Conservation (phyloP, 2,797 vertebrate species). For the Rhinoraja longicauda region DNA sequence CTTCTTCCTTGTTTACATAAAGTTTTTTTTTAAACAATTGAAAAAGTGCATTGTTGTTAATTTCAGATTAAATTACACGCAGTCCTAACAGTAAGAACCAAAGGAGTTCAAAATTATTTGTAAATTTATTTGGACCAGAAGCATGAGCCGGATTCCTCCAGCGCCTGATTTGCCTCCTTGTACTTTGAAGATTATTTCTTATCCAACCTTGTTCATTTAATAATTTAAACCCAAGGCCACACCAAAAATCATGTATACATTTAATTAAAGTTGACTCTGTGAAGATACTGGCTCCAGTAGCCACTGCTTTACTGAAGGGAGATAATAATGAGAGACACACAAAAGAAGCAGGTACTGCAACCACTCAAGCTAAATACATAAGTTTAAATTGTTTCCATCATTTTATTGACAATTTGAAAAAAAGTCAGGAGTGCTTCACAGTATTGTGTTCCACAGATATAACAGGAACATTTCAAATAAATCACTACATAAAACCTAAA, state of each 20-base stretch:
- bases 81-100: background rate
- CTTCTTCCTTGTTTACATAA: background rate
- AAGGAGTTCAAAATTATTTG: background rate
- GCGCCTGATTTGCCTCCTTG: background rate
- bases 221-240: background rate
- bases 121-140: background rate
- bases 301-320: background rate
- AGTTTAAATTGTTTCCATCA: constrained; percentile 13
- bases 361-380: background rate
- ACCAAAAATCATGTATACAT: background rate
- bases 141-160: background rate
- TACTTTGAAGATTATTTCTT: background rate
- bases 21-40: background rate
- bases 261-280: background rate
- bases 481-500: constrained; percentile 29
- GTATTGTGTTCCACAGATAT: constrained; percentile 23
- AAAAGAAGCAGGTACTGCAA: background rate
- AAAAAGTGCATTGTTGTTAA: background rate
- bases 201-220: background rate
- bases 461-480: constrained; percentile 36
- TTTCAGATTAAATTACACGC: background rate
- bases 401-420: constrained; percentile 33
- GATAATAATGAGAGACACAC: background rate
- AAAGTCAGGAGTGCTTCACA: constrained; percentile 35
- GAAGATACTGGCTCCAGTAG: background rate